Evolutionary conservation across 2,888 invertebrate genomes (phyloP).

Genomic region (Neoaliturus tenellus): DNA sequence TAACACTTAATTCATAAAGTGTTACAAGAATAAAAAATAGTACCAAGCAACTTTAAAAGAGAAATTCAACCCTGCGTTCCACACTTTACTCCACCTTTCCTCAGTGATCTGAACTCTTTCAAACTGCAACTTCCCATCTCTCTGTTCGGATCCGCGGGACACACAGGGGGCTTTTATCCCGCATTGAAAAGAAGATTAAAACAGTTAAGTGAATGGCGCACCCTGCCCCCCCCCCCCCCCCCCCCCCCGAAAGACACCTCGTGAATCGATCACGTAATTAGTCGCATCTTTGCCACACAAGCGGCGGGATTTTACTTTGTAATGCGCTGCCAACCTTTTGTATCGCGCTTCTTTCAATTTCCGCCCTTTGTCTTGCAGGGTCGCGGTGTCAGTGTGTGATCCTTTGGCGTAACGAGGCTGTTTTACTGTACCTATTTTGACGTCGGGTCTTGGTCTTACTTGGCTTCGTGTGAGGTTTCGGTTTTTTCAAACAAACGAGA

Average conservation of each 20-base stretch:
- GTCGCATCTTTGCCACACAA: constrained; percentile 18
- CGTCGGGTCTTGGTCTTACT: not conserved
- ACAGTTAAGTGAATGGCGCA: constrained; percentile 18
- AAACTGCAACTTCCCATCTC: not conserved
- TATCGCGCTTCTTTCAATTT: constrained; percentile 11
- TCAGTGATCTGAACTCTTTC: no score
- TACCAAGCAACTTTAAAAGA: no score
- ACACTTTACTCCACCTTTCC: no score
- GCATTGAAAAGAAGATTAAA: constrained; percentile 43
- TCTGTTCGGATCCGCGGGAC: not conserved
- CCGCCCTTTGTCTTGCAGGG: not conserved
- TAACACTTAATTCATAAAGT: no score
- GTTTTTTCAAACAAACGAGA: no score
- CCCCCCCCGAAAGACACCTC: constrained; percentile 4
- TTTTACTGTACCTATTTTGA: not conserved
- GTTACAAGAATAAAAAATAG: no score
- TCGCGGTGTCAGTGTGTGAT: not conserved
- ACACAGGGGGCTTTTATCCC: constrained; percentile 28
- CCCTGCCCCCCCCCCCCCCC: not conserved
- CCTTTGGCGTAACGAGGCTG: not conserved
- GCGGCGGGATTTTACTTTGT: constrained; percentile 4
- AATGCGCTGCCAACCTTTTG: constrained; percentile 12
- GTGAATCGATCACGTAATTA: constrained; percentile 28
- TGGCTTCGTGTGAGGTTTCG: not conserved
- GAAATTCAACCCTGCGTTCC: no score